Evolutionary conservation across 2,797 vertebrate species (phyloP).

Genomic region (Galago senegalensis): DNA sequence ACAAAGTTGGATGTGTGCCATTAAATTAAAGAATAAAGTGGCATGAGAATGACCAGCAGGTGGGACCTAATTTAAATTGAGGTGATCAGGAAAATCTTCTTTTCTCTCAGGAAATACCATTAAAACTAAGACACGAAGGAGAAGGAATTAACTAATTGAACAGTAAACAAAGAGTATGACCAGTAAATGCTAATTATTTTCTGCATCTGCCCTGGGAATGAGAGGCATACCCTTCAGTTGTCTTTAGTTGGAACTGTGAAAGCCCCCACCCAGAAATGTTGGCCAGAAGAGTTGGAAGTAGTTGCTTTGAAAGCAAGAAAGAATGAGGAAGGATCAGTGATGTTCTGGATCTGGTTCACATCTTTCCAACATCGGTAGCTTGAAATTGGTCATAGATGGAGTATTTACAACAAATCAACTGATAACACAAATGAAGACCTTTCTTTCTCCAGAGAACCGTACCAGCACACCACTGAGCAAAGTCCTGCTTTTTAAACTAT

Average conservation of each 20-base stretch:
- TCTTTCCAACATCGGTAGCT: not conserved
- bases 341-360: not conserved
- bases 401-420: not conserved
- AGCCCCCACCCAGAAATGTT: not conserved
- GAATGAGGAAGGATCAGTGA: not conserved
- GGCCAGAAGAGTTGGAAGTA: not conserved
- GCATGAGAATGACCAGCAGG: constrained; percentile 18
- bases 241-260: not conserved
- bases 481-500: not conserved
- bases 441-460: not conserved
- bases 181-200: not conserved
- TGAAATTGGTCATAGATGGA: not conserved
- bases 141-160: constrained; percentile 66
- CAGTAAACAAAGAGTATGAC: constrained; percentile 11
- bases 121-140: constrained; percentile 46
- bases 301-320: not conserved
- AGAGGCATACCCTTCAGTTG: not conserved
- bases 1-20: constrained; percentile 47
- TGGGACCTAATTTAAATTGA: constrained; percentile 57
- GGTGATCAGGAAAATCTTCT: constrained; percentile 24
- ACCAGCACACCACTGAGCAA: not conserved
- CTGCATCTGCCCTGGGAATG: not conserved
- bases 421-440: not conserved
- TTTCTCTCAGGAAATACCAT: constrained; percentile 50
- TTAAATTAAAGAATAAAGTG: constrained; percentile 59